These are phyloP conservation scores for Hippocampus mohnikei DNA, from an alignment of 2,113 vertebrate genomes.

Conservation along the genomic window DNA sequence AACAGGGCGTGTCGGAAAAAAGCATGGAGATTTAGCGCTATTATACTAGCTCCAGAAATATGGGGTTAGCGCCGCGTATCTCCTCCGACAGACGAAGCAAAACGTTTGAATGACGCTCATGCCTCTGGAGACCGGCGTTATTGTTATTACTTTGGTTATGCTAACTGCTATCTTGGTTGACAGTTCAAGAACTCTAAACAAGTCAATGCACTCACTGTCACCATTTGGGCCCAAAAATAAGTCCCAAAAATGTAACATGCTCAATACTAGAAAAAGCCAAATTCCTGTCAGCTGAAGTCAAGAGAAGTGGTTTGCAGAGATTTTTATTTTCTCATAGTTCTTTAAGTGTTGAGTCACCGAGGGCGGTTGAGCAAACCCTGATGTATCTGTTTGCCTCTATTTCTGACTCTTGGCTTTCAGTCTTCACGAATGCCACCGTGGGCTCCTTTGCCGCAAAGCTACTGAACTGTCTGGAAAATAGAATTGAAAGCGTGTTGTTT, in stretches of 20 bases:
- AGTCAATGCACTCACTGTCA: too few species aligned
- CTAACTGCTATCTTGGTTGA: too few species aligned
- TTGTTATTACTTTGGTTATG: too few species aligned
- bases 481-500: not conserved
- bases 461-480: not conserved
- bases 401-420: constrained; percentile 3
- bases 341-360: not conserved
- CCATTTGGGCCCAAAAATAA: too few species aligned
- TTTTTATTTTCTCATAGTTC: not conserved
- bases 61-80: too few species aligned
- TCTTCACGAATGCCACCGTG: not conserved
- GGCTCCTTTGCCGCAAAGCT: not conserved
- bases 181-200: too few species aligned
- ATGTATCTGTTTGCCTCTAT: constrained; percentile 3
- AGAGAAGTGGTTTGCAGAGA: not conserved
- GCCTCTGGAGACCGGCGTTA: too few species aligned
- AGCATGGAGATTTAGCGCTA: constrained; percentile 10
- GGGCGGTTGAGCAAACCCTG: not conserved
- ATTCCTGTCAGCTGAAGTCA: not conserved
- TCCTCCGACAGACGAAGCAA: too few species aligned
- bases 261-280: too few species aligned
- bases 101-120: too few species aligned
- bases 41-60: too few species aligned
- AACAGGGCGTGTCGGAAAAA: constrained; percentile 16
- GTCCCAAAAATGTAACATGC: too few species aligned